Base-by-base conservation (phyloP, 2,888 invertebrate genomes). In the Heliconius cydno region DNA sequence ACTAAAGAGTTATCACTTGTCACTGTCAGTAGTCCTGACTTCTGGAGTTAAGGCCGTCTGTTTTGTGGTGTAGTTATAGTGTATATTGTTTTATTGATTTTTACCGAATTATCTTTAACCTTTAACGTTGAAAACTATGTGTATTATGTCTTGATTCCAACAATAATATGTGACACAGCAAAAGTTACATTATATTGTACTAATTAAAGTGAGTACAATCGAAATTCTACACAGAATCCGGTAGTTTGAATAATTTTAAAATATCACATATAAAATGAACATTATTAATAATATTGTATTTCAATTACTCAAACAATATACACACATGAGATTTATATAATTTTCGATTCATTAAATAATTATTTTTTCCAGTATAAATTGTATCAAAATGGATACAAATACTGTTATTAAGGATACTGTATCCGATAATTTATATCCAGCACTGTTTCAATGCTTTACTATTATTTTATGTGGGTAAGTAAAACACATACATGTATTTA, bases 401-500 rank as follows among this genome's bases (percentile, higher is more conserved):
- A 81, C 85, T 77, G 79, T 86, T 76, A 84, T 82, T 63, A 87
- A 85, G 82, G 91, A 92, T 86, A 86, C 91, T 41, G 89, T 94
- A 41, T 96, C 97, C 87, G 97, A 98, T 86, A 97, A 98, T 88
- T 96, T 99, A 57, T 98, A 98, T 93, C 98, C 98, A 81, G 99
- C 99, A 15, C 92, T 99, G 81, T 96, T 98, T 83, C 97, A 99
- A 95, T 98, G 98, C 90, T 99, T 99, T 92, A 98, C 97, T 68
- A 97, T 98, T 77, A 98, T 98, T 87, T 93, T 98, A 85, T 97
- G 98, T 90, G 98, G 98, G 98, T 98, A 95, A 96, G 96, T 79
- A 34, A 15, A 19, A 28, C 28, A 30, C 38, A 30, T 25, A 60
- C 25, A 63, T 4, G 10, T 63, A 25, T 63, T 5, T 0, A 28